Base-by-base conservation (phyloP, 2,797 vertebrate species). In the Syngnathus acus region DNA sequence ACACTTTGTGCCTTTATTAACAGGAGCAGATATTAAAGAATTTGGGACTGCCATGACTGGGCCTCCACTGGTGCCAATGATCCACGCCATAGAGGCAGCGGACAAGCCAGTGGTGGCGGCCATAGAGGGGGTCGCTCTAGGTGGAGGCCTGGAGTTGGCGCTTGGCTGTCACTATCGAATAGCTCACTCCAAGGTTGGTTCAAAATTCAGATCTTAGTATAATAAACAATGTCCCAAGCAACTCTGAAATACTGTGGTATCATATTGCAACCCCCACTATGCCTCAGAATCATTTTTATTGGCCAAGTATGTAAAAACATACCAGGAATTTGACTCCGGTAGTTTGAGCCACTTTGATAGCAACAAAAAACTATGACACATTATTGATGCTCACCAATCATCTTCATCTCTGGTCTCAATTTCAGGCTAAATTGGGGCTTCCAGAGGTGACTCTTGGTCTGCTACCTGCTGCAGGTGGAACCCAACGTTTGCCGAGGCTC, bases 161-260 rank as follows among this genome's bases (percentile, higher is more conserved):
- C 89, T 99, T 39, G 92, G 89, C 72, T 98, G 94, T 87, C 96
- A 98, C 85, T 98, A 97, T 76, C 91, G 96, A 42, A 73, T 98
- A 4, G 92, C 93, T 26, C 90, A 95, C 13, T 73, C 74, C 38
- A 87, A 94, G 91, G 95, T 97, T 47, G 72, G 84, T 77, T 55
- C 23, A 69, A 51, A 16, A 55, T 61, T 77, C 40, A 65, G 1
- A 51, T 57, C 19, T 9, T 19, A 48, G 17, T 48, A 48, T 32
- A 45, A 1, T 45, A 48, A 48, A 48, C 26, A 32, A 32, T 32
- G 26, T 32, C 26, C 26, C 26, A 32, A 32, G 26, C 26, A 32
- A 32, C 26, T 32, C 26, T 32, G 26, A 32, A 2, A 32, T 32
- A 32, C 26, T 32, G 26, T 32, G 26, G 26, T 32, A 32, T 32